These are phyloP conservation scores for Acyrthosiphon pisum DNA, from an alignment of 1,140 invertebrate genomes.

Conservation along the genomic window DNA sequence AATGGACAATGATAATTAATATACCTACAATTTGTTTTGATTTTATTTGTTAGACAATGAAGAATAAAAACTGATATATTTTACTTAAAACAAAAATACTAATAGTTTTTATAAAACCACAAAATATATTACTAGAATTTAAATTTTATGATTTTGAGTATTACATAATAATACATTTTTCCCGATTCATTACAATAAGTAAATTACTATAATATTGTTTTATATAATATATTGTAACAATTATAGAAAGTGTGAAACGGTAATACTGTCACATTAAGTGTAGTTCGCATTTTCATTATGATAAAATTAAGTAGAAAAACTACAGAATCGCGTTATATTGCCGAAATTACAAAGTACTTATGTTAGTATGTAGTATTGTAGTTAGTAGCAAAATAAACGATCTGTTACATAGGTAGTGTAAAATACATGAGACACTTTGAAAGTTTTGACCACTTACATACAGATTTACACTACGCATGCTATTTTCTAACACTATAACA, in stretches of 20 bases:
- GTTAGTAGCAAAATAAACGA: neutral
- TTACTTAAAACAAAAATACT: neutral
- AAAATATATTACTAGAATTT: neutral
- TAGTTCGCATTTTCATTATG: neutral
- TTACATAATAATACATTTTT: neutral
- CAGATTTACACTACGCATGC: neutral
- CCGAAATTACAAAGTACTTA: neutral
- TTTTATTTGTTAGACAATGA: neutral
- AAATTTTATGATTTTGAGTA: neutral
- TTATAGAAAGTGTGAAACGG: neutral
- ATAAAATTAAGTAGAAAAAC: conserved; percentile 2
- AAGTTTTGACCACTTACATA: neutral
- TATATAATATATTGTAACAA: neutral
- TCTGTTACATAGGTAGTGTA: neutral
- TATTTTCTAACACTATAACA: neutral
- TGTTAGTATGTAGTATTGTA: too few relatives aligned
- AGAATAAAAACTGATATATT: neutral
- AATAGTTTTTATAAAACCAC: neutral
- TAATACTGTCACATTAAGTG: neutral
- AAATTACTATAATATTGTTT: neutral
- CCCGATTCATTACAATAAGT: neutral
- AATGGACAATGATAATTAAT: neutral
- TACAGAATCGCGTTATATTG: neutral
- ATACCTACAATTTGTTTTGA: neutral
- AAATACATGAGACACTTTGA: neutral